Evolutionary conservation across 2,797 vertebrate species (phyloP).

Genomic region (Poeciliopsis turneri): DNA sequence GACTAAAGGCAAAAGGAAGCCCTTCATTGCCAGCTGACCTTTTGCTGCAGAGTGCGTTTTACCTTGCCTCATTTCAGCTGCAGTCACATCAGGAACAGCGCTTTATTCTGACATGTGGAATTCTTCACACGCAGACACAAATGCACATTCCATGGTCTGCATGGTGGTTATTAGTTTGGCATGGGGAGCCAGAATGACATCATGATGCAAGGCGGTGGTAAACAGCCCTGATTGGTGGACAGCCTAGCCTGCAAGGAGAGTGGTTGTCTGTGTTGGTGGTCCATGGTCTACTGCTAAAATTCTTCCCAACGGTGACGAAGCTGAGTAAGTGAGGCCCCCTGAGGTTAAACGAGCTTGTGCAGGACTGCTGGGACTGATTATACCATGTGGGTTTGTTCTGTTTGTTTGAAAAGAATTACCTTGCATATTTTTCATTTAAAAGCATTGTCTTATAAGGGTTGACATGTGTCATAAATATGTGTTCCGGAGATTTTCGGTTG

Average conservation of each 20-base stretch:
- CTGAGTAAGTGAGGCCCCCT: conserved; percentile 38
- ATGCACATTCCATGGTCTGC: conserved; percentile 57
- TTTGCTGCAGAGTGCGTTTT: conserved; percentile 58
- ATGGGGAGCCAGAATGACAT: conserved; percentile 72
- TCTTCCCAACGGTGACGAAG: conserved; percentile 52
- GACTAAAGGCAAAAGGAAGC: conserved; percentile 55
- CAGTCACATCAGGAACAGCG: conserved; percentile 63
- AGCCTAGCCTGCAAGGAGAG: conserved; percentile 73
- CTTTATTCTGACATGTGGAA: conserved; percentile 68
- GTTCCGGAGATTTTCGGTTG: conserved; percentile 38
- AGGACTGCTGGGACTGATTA: conserved; percentile 69
- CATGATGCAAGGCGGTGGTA: conserved; percentile 72
- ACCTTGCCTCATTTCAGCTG: conserved; percentile 64
- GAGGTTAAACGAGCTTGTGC: conserved; percentile 56
- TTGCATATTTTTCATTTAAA: conserved; percentile 57
- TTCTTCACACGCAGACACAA: conserved; percentile 65
- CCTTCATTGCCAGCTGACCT: conserved; percentile 70
- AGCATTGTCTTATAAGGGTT: conserved; percentile 38
- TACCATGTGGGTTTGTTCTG: conserved; percentile 56
- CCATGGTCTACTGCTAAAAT: conserved; percentile 46
- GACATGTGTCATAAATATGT: conserved; percentile 50
- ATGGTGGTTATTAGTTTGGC: conserved; percentile 75
- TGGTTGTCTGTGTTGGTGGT: conserved; percentile 78
- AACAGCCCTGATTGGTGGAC: conserved; percentile 79
- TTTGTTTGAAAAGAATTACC: conserved; percentile 68